A percentile compares a stretch with the other conserved stretches of the same genome.
Evolutionary conservation across 2,113 vertebrate genomes (phyloP).

Genomic region (Myotis yumanensis): DNA sequence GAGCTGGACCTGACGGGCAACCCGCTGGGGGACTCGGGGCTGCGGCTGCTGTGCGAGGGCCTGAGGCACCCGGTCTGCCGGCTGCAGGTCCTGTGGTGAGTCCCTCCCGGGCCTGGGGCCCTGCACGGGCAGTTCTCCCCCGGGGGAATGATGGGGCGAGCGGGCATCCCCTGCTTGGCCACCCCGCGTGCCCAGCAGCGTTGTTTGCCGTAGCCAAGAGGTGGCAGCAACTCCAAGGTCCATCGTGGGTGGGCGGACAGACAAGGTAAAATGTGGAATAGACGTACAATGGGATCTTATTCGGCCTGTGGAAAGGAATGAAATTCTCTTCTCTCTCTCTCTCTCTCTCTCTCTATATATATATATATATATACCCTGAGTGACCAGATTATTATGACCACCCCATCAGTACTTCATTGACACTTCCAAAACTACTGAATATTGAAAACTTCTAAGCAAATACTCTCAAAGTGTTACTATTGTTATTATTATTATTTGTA

Average conservation of each 20-base stretch:
- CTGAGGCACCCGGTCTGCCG: background rate
- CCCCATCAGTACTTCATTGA: no score
- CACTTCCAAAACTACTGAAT: no score
- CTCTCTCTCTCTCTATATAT: no score
- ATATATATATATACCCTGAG: no score
- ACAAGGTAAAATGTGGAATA: background rate
- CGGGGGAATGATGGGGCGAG: no score
- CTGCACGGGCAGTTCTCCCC: background rate
- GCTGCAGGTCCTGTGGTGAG: slow-evolving; percentile 63
- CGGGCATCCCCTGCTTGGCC: no score
- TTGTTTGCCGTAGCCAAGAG: background rate
- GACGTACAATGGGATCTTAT: background rate
- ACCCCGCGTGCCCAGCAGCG: background rate
- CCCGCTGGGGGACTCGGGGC: background rate
- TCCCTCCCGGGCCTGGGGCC: background rate
- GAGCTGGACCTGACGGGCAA: slow-evolving; percentile 69
- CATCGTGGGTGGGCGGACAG: no score
- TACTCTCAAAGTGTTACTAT: no score
- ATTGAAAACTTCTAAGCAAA: no score
- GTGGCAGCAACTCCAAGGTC: background rate
- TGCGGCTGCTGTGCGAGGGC: slow-evolving; percentile 40
- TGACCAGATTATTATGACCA: no score
- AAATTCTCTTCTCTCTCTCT: no score
- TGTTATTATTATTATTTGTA: no score
- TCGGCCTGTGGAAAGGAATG: background rate